Evolutionary conservation across 1,140 invertebrate genomes (phyloP).

Genomic region (Philotrypesis tridentata): DNA sequence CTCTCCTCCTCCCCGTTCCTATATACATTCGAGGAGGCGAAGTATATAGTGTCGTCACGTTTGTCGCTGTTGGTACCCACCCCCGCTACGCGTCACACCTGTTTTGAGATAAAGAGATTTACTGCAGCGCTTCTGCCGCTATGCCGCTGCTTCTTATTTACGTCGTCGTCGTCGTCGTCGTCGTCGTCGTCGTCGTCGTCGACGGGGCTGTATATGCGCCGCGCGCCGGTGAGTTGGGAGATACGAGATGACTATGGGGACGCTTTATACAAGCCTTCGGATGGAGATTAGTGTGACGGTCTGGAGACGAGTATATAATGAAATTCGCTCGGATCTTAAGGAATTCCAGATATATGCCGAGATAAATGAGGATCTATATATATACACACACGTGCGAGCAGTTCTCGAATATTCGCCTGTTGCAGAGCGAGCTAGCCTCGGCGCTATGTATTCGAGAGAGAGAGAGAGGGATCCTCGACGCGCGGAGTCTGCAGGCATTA

Average conservation of each 20-base stretch:
- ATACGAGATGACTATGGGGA: not conserved
- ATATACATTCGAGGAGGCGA: not conserved
- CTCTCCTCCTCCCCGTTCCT: too few relatives aligned
- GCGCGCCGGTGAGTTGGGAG: too few relatives aligned
- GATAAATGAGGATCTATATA: too few relatives aligned
- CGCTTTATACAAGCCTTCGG: not conserved
- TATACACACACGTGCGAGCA: too few relatives aligned
- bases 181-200: not conserved
- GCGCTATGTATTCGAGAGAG: too few relatives aligned
- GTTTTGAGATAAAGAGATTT: slow-evolving; percentile 31
- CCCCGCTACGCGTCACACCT: not conserved
- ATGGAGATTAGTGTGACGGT: not conserved
- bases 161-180: not conserved
- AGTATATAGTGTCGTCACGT: not conserved
- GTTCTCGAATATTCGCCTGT: too few relatives aligned
- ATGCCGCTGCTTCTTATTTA: slow-evolving; percentile 18
- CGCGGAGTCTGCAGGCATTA: too few relatives aligned
- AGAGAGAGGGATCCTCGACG: too few relatives aligned
- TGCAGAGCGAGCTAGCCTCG: too few relatives aligned
- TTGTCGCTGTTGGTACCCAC: not conserved
- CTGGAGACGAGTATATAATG: not conserved
- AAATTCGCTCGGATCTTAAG: not conserved
- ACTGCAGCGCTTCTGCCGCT: not conserved
- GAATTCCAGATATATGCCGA: not conserved
- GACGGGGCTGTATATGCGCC: too few relatives aligned